These are phyloP conservation scores for Liasis olivaceus DNA, from an alignment of 2,797 vertebrate species.

Conservation along the genomic window DNA sequence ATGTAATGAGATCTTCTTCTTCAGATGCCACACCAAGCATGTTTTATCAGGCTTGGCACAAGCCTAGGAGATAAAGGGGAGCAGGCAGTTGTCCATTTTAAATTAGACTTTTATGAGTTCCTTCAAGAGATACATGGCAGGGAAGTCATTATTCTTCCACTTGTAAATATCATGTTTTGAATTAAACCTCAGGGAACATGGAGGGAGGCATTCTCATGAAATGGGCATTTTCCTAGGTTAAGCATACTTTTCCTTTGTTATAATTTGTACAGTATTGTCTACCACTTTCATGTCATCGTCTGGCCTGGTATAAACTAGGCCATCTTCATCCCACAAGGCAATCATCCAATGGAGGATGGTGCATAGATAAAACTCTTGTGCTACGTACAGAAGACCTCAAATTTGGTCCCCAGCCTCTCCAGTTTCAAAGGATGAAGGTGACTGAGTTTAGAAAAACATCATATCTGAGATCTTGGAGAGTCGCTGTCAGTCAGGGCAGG, in stretches of 20 bases:
- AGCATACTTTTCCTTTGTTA: not conserved
- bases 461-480: not conserved
- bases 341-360: not conserved
- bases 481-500: not conserved
- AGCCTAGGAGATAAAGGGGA: not conserved
- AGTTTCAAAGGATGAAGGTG: not conserved
- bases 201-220: not conserved
- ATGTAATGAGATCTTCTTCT: constrained; percentile 65
- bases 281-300: not conserved
- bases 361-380: not conserved
- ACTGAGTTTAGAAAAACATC: not conserved
- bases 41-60: constrained; percentile 47
- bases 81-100: constrained; percentile 6
- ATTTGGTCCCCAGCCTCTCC: too few relatives aligned
- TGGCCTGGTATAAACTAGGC: not conserved
- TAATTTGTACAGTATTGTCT: not conserved
- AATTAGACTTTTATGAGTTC: constrained; percentile 32
- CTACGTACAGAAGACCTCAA: not conserved
- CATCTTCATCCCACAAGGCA: not conserved
- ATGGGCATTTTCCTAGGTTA: not conserved
- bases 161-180: constrained; percentile 1
- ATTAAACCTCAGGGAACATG: not conserved
- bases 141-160: not conserved
- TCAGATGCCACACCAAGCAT: constrained; percentile 56
- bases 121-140: not conserved